These are phyloP conservation scores for Neoniphon sammara DNA, from an alignment of 2,797 vertebrate genomes.

Conservation along the genomic window DNA sequence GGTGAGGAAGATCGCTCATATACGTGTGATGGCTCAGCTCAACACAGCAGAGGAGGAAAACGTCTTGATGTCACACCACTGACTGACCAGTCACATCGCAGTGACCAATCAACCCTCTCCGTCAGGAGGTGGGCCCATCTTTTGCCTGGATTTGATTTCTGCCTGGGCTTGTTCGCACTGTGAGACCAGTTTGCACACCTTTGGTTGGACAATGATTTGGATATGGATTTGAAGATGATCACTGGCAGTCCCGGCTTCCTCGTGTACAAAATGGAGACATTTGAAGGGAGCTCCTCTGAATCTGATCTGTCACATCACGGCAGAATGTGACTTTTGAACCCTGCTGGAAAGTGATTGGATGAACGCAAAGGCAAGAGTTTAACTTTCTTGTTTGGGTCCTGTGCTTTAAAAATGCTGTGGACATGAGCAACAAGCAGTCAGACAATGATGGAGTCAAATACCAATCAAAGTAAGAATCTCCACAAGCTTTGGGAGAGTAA, in stretches of 20 bases:
- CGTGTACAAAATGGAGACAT: not conserved
- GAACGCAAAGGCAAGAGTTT: no score
- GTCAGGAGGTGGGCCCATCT: not conserved
- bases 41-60: constrained; percentile 61
- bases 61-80: constrained; percentile 77
- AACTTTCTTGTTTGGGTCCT: no score
- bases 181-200: no score
- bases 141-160: not conserved
- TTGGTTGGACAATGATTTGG: no score
- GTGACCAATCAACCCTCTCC: not conserved
- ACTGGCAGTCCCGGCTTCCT: no score
- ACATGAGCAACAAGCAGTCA: no score
- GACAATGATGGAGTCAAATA: no score
- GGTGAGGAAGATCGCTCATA: constrained; percentile 79
- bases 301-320: not conserved
- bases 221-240: no score
- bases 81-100: constrained; percentile 46
- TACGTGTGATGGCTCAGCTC: constrained; percentile 74
- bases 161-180: not conserved
- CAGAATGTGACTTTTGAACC: not conserved
- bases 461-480: no score
- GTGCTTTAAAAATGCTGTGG: not conserved
- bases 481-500: not conserved
- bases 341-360: no score
- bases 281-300: not conserved